Evolutionary conservation across 2,113 vertebrate species (phyloP).

Genomic region (Chloropsis hardwickii): DNA sequence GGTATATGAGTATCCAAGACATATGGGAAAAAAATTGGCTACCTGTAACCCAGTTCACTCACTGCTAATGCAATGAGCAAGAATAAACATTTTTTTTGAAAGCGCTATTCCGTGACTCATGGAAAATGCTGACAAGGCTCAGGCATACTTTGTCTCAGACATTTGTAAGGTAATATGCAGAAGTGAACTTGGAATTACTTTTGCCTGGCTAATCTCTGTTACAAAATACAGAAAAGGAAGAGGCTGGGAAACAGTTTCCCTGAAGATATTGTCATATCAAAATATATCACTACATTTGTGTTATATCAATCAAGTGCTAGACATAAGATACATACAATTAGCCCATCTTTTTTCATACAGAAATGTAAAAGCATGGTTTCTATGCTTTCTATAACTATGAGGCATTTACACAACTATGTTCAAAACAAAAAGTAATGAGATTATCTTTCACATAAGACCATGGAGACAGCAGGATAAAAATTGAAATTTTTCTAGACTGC

Average conservation of each 20-base stretch:
- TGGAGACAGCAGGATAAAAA: background rate
- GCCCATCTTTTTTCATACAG: background rate
- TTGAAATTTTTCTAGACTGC: background rate
- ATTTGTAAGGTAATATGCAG: background rate
- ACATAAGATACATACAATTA: background rate
- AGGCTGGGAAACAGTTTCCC: background rate
- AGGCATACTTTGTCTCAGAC: background rate
- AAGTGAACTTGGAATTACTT: background rate
- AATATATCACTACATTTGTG: background rate
- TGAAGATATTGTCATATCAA: background rate
- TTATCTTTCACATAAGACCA: background rate
- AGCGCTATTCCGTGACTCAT: background rate
- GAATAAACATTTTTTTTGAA: background rate
- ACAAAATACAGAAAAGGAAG: background rate
- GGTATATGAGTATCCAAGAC: background rate
- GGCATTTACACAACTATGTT: background rate
- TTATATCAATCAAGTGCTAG: background rate
- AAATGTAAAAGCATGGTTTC: background rate
- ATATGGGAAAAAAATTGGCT: background rate
- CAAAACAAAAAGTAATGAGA: background rate
- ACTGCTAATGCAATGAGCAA: background rate
- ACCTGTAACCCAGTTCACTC: background rate
- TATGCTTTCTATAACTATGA: background rate
- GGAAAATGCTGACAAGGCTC: background rate
- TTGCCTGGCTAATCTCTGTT: background rate